A percentile compares a stretch with the other conserved stretches of the same genome.
phyloP scores from a whole-genome alignment of 2,797 vertebrate species.

The Scarus forsteni region DNA sequence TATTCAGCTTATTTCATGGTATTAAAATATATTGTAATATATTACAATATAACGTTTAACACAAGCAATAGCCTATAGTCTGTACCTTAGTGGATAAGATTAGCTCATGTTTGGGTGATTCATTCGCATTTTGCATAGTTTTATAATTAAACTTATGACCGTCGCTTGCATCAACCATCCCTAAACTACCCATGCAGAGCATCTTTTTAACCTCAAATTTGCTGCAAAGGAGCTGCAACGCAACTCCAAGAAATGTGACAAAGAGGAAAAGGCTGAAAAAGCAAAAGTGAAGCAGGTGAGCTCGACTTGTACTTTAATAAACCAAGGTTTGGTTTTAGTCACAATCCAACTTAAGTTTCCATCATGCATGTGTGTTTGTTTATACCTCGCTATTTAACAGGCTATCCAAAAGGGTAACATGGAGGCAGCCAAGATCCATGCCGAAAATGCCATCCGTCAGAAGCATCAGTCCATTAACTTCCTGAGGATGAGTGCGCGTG shows the following conservation, averaged over 20 bases:
- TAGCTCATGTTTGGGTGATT: background rate
- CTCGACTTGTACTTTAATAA: background rate
- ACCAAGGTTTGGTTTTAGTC: too few relatives aligned
- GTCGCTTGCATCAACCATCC: background rate
- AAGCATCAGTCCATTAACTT: slow-evolving; percentile 91
- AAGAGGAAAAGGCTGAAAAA: slow-evolving; percentile 85
- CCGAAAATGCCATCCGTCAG: slow-evolving; percentile 87
- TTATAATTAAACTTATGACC: background rate
- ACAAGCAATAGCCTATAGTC: too few relatives aligned
- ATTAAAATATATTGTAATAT: too few relatives aligned
- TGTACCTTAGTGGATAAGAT: background rate
- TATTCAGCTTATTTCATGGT: too few relatives aligned
- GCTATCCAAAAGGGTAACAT: slow-evolving; percentile 94
- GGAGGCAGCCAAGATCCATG: slow-evolving; percentile 93
- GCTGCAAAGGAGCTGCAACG: slow-evolving; percentile 83
- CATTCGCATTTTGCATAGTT: background rate
- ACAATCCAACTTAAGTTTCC: too few relatives aligned
- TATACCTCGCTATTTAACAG: slow-evolving; percentile 67
- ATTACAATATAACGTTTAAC: too few relatives aligned
- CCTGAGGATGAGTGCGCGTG: slow-evolving; percentile 93
- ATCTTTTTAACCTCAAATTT: slow-evolving; percentile 84
- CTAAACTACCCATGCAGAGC: slow-evolving; percentile 65
- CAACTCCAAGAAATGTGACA: slow-evolving; percentile 84
- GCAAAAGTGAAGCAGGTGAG: slow-evolving; percentile 83
- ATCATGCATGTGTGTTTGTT: background rate